These are phyloP conservation scores for Cairina moschata DNA, from an alignment of 2,113 vertebrate genomes.

Conservation along the genomic window DNA sequence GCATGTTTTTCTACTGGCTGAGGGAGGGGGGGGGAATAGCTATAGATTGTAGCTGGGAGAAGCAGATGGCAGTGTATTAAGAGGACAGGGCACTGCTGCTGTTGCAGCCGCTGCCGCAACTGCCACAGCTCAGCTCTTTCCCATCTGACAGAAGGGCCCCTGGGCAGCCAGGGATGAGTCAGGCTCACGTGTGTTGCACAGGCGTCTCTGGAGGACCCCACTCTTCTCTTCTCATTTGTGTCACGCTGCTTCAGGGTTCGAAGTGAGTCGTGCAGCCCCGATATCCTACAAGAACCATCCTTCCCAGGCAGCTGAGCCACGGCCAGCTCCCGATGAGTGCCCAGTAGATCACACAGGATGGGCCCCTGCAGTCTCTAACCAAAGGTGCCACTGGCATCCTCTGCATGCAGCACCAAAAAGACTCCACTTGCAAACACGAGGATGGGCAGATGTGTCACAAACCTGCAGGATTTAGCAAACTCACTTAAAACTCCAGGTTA, in stretches of 20 bases:
- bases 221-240: neutral
- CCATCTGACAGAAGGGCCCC: conserved; percentile 57
- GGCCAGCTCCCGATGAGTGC: accelerated
- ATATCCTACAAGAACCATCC: neutral
- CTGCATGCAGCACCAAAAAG: accelerated
- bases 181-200: neutral
- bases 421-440: neutral
- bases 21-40: neutral
- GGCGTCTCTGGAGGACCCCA: conserved; percentile 13
- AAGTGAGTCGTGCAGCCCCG: accelerated
- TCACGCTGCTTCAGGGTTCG: neutral
- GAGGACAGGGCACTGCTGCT: conserved; percentile 40
- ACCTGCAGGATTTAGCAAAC: neutral
- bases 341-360: accelerated
- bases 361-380: neutral
- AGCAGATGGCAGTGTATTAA: conserved; percentile 58
- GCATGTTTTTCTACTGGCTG: conserved; percentile 4
- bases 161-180: conserved; percentile 60
- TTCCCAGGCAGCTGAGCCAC: neutral
- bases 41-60: conserved; percentile 15
- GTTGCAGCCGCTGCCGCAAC: conserved; percentile 40
- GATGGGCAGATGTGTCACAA: neutral
- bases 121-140: conserved; percentile 42
- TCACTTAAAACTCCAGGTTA: neutral
- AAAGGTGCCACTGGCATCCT: neutral